Evolutionary conservation across 2,113 vertebrate genomes (phyloP).

Genomic region (Amia ocellicauda): DNA sequence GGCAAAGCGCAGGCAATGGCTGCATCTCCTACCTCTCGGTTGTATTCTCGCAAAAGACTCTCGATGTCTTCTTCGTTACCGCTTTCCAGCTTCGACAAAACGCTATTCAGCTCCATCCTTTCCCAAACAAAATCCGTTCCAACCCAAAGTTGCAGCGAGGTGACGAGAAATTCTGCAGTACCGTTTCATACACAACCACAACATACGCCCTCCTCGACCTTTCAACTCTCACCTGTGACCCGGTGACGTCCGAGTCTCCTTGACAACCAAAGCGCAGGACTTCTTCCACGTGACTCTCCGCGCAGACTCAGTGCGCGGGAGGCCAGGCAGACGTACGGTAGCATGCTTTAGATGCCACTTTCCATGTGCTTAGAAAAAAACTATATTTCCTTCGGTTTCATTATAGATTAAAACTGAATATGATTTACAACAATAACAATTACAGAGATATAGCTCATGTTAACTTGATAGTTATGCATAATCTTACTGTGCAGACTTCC

Average conservation of each 20-base stretch:
- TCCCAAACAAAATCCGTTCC: not conserved
- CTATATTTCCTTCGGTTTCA: no score
- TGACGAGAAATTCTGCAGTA: not conserved
- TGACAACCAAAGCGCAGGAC: not conserved
- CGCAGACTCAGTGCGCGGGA: no score
- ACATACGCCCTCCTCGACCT: constrained; percentile 2
- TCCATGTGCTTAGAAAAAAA: no score
- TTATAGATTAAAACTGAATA: no score
- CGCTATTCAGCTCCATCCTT: constrained; percentile 57
- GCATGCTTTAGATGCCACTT: no score
- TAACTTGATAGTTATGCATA: no score
- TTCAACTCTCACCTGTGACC: constrained; percentile 33
- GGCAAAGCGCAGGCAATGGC: not conserved
- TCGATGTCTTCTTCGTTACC: constrained; percentile 46
- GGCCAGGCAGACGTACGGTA: no score
- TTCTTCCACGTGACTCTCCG: not conserved
- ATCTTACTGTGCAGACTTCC: no score
- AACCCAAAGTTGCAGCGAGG: not conserved
- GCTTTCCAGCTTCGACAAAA: constrained; percentile 53
- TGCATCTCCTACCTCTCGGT: constrained; percentile 55
- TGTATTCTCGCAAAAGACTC: constrained; percentile 51
- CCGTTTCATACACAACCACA: not conserved
- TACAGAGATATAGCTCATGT: no score
- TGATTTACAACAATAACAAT: no score
- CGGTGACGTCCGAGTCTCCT: constrained; percentile 24